These are phyloP conservation scores for Pterocles gutturalis DNA, from an alignment of 2,113 vertebrate genomes.

Conservation along the genomic window DNA sequence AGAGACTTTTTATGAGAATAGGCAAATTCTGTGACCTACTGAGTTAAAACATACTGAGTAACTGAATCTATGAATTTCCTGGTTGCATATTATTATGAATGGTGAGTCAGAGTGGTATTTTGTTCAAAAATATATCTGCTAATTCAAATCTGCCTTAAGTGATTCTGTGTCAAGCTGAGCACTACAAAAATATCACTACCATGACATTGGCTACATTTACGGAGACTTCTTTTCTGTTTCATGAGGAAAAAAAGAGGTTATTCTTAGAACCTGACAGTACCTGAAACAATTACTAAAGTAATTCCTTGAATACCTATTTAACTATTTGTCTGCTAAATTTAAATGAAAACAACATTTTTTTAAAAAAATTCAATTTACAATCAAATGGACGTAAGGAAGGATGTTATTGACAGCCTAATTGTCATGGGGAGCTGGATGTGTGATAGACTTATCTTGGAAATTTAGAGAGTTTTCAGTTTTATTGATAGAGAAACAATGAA, in stretches of 20 bases:
- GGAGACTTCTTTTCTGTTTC: neutral
- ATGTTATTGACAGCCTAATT: neutral
- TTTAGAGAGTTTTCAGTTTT: neutral
- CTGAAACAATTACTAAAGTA: neutral
- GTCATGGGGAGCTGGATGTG: neutral
- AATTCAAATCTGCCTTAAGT: neutral
- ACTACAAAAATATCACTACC: neutral
- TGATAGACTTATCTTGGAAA: neutral
- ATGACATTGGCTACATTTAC: neutral
- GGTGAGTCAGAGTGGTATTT: neutral
- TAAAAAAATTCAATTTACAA: neutral
- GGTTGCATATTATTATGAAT: neutral
- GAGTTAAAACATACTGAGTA: neutral
- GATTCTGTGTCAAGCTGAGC: neutral
- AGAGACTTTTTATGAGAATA: neutral
- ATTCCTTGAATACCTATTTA: neutral
- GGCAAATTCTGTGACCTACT: neutral
- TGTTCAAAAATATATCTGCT: neutral
- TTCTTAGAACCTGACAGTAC: neutral
- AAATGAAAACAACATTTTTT: neutral
- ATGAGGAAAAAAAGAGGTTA: neutral
- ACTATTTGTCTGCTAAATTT: neutral
- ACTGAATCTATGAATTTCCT: neutral
- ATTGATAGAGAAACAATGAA: neutral
- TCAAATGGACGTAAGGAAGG: neutral